Conservation (phyloP, 1,140 invertebrate genomes). For the Panagrolaimus sp. region DNA sequence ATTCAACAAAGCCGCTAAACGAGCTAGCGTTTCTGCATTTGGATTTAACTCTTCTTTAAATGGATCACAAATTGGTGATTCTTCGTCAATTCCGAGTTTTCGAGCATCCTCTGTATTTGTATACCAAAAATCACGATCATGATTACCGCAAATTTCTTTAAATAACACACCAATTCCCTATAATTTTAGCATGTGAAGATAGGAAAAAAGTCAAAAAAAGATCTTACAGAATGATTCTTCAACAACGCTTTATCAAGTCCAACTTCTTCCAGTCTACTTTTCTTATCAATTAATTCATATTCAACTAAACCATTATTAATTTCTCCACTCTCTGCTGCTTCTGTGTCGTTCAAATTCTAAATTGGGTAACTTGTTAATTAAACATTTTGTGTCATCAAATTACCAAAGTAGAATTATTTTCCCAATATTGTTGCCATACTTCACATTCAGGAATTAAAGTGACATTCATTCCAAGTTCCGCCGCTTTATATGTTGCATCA, state of each 20-base stretch:
- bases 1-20: slow-evolving; percentile 38
- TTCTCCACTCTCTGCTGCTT: neutral
- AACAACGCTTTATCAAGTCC: slow-evolving; percentile 11
- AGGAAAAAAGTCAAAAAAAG: neutral
- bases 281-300: slow-evolving; percentile 33
- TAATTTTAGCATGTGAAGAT: slow-evolving; percentile 30
- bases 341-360: neutral
- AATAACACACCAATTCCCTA: slow-evolving; percentile 44
- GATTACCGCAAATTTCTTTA: slow-evolving; percentile 49
- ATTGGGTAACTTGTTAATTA: neutral
- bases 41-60: slow-evolving; percentile 55
- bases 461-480: slow-evolving; percentile 48
- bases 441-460: slow-evolving; percentile 34
- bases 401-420: slow-evolving; percentile 20
- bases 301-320: slow-evolving; percentile 10
- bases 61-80: slow-evolving; percentile 52
- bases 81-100: slow-evolving; percentile 47
- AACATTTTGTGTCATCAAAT: slow-evolving; percentile 16
- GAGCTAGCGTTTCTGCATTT: slow-evolving; percentile 33
- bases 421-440: slow-evolving; percentile 47
- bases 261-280: slow-evolving; percentile 12
- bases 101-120: slow-evolving; percentile 50
- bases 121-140: slow-evolving; percentile 47
- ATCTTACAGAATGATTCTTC: neutral
- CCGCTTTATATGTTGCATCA: slow-evolving; percentile 51